phyloP scores from a whole-genome alignment of 1,140 invertebrate genomes.

The Trachymyrmex cornetzi region DNA sequence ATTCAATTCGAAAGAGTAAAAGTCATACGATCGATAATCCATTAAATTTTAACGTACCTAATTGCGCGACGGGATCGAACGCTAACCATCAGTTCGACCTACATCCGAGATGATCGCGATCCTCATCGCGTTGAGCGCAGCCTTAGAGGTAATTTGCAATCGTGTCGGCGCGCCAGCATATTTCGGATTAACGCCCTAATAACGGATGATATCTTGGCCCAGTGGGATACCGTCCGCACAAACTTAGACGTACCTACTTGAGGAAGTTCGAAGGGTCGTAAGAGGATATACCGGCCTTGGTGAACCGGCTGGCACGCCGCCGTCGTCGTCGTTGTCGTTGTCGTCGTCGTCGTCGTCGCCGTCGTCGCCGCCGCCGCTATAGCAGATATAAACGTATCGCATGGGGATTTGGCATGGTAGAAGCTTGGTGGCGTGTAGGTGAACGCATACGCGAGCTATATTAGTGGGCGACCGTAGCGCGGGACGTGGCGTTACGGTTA shows the following conservation, averaged over 20 bases:
- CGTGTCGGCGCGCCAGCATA: constrained; percentile 73
- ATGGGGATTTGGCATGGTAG: constrained; percentile 76
- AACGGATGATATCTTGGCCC: constrained; percentile 82
- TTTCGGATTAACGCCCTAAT: constrained; percentile 83
- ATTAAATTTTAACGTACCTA: constrained; percentile 35
- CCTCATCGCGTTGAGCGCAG: constrained; percentile 19
- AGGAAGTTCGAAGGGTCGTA: constrained; percentile 76
- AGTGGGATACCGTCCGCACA: constrained; percentile 77
- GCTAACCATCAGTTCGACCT: neutral
- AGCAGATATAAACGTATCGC: constrained; percentile 76
- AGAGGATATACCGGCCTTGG: constrained; percentile 73
- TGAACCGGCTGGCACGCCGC: constrained; percentile 31
- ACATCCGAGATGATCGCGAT: constrained; percentile 37
- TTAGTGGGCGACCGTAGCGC: constrained; percentile 29
- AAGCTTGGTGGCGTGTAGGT: constrained; percentile 27
- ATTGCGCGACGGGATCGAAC: constrained; percentile 26
- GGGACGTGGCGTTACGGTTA: constrained; percentile 54
- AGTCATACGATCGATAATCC: constrained; percentile 9
- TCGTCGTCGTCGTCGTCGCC: neutral
- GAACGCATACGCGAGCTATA: constrained; percentile 50
- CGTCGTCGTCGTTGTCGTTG: neutral
- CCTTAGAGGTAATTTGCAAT: constrained; percentile 80
- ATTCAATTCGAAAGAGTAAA: constrained; percentile 14
- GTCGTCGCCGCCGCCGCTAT: constrained; percentile 10
- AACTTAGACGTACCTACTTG: constrained; percentile 79